phyloP scores from a whole-genome alignment of 2,113 vertebrate genomes.

The Felis chaus region DNA sequence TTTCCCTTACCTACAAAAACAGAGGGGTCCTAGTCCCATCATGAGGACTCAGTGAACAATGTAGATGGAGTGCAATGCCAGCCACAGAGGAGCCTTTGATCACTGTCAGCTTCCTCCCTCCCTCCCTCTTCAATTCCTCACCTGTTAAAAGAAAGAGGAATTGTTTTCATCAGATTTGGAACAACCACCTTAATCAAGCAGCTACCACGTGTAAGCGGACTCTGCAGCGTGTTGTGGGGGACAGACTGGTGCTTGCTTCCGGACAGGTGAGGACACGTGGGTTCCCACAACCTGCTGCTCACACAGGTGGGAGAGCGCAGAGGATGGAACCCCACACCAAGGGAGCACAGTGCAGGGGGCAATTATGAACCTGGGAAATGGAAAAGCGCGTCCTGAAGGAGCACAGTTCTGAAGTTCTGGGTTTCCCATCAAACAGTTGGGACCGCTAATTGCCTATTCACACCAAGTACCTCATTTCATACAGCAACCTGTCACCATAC shows the following conservation, averaged over 20 bases:
- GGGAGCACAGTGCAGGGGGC: not conserved
- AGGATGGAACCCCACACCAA: not conserved
- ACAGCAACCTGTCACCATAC: not conserved
- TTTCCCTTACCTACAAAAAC: not conserved
- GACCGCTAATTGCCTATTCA: conserved; percentile 22
- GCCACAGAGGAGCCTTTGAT: not conserved
- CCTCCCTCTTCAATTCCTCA: not conserved
- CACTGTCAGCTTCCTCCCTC: no score
- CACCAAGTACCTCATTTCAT: not conserved
- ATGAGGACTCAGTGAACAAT: not conserved
- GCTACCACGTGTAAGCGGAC: not conserved
- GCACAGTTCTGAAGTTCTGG: not conserved
- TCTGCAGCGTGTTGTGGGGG: fast-evolving
- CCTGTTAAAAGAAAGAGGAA: not conserved
- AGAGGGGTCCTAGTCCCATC: not conserved
- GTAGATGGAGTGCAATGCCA: not conserved
- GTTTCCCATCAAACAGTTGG: not conserved
- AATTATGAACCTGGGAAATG: not conserved
- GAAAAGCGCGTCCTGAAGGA: not conserved
- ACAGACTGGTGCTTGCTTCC: not conserved
- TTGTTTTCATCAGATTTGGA: not conserved
- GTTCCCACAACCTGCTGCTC: not conserved
- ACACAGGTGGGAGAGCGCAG: not conserved
- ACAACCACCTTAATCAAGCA: not conserved
- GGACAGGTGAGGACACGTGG: not conserved